Evolutionary conservation across 2,113 vertebrate species (phyloP).

Genomic region (Cinclus mexicanus): DNA sequence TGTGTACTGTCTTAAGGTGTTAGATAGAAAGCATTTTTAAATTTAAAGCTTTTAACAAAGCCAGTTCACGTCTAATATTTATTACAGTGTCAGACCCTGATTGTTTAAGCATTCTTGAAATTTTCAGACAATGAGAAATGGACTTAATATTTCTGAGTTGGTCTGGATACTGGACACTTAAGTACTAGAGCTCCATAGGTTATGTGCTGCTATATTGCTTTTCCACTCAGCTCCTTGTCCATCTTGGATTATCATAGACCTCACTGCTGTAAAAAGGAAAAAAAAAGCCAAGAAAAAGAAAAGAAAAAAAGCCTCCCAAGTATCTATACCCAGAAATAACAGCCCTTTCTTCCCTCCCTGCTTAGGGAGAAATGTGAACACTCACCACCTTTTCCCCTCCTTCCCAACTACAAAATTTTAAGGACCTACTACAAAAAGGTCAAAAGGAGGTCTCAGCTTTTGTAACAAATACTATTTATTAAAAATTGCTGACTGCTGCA

Average conservation of each 20-base stretch:
- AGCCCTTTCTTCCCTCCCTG: conserved; percentile 18
- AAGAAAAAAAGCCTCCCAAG: neutral
- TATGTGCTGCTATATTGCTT: neutral
- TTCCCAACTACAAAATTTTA: conserved; percentile 7
- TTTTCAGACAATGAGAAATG: neutral
- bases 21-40: neutral
- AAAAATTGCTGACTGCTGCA: conserved; percentile 66
- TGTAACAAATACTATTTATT: conserved; percentile 61
- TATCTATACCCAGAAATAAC: conserved; percentile 33
- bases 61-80: neutral
- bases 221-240: neutral
- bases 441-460: conserved; percentile 27
- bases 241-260: neutral
- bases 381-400: conserved; percentile 32
- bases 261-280: neutral
- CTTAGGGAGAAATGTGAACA: conserved; percentile 31
- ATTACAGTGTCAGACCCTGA: neutral
- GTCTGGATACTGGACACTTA: neutral
- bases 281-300: neutral
- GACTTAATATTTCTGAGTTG: neutral
- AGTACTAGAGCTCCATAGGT: neutral
- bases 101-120: neutral
- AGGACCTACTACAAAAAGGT: conserved; percentile 6
- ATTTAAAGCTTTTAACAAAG: neutral
- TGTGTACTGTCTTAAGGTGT: neutral